Base-by-base conservation (phyloP, 2,113 vertebrate genomes). In the Corythoichthys intestinalis region DNA sequence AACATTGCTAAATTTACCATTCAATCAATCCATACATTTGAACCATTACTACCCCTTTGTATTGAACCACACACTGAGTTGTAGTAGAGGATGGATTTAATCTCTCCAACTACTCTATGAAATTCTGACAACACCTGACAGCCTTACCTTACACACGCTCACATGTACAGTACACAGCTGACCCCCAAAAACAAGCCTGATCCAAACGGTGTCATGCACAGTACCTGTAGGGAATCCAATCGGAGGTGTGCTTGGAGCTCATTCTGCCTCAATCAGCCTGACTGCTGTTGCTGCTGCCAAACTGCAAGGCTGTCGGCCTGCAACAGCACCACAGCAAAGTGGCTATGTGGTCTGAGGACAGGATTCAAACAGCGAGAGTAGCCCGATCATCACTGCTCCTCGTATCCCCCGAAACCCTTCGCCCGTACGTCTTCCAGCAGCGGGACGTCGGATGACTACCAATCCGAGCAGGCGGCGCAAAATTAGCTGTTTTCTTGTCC, bases 191-290 rank as follows among this genome's bases (percentile, higher is more conserved):
- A 37, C 57, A 74, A 77, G 65, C 54, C 63, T 60, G 49, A 69
- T 72, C 67, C 70, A 71, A 71, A 57, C 8, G 60, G 58, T 60
- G 69, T 12, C 71, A 44, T 8, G 41, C 41, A 70, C 79, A 67
- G 68, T 95, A 98, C 96, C 96, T 98, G 95, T 98, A 98, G 71
- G 95, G 95, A 83, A 98, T 96, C 96, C 96, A 98, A 92, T 98
- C 95, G 84, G 94, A 95, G 83, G 93, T 94, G 86, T 94, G 94
- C 91, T 93, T 96, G 86, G 96, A 96, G 95, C 92, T 97, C 96
- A 98, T 98, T 79, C 74, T 89, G 85, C 70, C 72, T 85, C 74
- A 91, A 91, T 94, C 83, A 70, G 80, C 39, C 72, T 70, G 80
- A 53, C 71, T 66, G 76, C 73, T 65, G 9, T 8, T 44, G 41